These are phyloP conservation scores for Panthera uncia DNA, from an alignment of 2,113 vertebrate genomes.

Conservation along the genomic window DNA sequence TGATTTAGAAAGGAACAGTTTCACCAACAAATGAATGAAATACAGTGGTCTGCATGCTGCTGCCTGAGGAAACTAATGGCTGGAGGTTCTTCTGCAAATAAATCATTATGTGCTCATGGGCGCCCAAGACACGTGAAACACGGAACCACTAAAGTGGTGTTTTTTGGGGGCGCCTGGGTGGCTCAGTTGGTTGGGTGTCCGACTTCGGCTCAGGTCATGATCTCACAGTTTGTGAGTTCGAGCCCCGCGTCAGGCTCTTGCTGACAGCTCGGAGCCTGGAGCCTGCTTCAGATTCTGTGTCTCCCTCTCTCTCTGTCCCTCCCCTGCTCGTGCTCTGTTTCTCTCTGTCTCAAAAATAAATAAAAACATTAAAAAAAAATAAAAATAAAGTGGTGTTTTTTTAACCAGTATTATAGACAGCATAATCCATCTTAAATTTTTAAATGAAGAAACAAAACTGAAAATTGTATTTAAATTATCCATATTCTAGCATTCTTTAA, in stretches of 20 bases:
- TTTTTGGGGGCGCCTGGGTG: not conserved
- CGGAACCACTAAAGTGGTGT: not conserved
- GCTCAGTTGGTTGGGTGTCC: too few relatives aligned
- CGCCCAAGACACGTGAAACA: not conserved
- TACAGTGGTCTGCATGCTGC: not conserved
- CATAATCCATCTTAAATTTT: not conserved
- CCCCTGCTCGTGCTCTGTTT: too few relatives aligned
- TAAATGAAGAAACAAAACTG: constrained; percentile 6
- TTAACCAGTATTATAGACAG: not conserved
- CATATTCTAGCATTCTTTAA: constrained; percentile 11
- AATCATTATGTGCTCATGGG: not conserved
- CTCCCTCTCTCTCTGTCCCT: too few relatives aligned
- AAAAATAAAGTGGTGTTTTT: not conserved
- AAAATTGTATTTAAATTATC: not conserved
- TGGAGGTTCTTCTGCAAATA: not conserved
- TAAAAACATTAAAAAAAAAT: too few relatives aligned
- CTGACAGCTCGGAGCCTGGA: too few relatives aligned
- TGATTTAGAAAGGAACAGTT: constrained; percentile 10
- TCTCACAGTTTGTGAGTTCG: too few relatives aligned
- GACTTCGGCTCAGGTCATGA: too few relatives aligned
- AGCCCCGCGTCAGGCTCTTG: too few relatives aligned
- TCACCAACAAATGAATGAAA: not conserved
- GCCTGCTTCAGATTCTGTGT: too few relatives aligned
- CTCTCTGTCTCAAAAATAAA: too few relatives aligned
- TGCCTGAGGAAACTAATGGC: not conserved